Conservation (phyloP, 1,140 invertebrate species). For the Triops cancriformis region DNA sequence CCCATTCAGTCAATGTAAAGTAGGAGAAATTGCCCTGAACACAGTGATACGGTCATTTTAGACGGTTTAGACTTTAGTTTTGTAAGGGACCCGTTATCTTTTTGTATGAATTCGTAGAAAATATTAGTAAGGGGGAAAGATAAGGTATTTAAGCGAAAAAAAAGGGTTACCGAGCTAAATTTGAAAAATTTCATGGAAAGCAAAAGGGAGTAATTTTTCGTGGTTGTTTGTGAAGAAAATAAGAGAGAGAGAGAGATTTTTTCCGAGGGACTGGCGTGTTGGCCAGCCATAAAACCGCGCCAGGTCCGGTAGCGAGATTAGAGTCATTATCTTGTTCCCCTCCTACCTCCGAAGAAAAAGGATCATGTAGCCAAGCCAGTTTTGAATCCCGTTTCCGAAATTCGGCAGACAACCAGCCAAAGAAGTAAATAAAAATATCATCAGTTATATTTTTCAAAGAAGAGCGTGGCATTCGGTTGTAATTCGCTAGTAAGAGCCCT, state of each 20-base stretch:
- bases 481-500: not conserved
- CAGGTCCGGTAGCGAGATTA: constrained; percentile 12
- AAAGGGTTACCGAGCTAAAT: not conserved
- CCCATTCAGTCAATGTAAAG: no score
- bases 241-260: not conserved
- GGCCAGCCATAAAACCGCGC: constrained; percentile 3
- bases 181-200: not conserved
- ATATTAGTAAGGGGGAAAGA: not conserved
- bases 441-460: not conserved
- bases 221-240: not conserved
- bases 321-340: constrained; percentile 5
- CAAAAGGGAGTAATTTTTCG: not conserved
- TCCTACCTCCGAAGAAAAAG: constrained; percentile 6
- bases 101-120: not conserved
- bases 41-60: no score
- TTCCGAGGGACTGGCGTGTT: not conserved
- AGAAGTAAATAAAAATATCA: not conserved
- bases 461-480: not conserved
- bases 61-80: no score
- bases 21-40: no score
- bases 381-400: constrained; percentile 1
- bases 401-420: not conserved
- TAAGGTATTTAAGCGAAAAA: not conserved
- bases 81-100: not conserved
- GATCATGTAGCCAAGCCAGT: not conserved